Evolutionary conservation across 2,888 invertebrate genomes (phyloP), one percentile per base, ranked within the genome.

Genomic region (Cacoxenus indagator): DNA sequence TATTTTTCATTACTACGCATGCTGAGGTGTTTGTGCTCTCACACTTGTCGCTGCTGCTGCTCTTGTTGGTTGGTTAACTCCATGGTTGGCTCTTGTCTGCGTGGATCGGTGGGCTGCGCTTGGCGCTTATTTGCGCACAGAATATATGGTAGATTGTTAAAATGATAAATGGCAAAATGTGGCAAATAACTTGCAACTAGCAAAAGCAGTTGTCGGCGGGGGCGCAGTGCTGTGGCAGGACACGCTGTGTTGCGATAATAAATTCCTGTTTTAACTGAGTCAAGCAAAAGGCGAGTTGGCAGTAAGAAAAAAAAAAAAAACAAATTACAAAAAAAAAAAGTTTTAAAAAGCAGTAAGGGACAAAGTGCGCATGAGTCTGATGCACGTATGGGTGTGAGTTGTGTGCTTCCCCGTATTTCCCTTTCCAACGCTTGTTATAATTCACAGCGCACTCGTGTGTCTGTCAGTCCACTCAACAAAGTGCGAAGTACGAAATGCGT

Each of bases 101-200:
- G 26, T 11, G 11, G 4, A 4, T 54, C 14, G 37, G 5, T 14
- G 8, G 8, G 37, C 37, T 37, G 8, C 9, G 37, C 9, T 37
- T 37, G 37, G 37, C 14, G 24, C 54, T 24, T 24, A 54, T 26
- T 48, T 48, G 48, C 48, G 19, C 48, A n/a, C n/a, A 55, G 27
- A 55, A 55, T 27, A n/a, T 51, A 55, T 26, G 61, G 22, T 11
- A 62, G 61, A 62, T 62, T 62, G 61, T 62, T 62, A 62, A 62
- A 62, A 62, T 62, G 61, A 62, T 62, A 62, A 62, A 62, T 62
- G 19, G 61, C 61, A 45, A 62, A 62, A 43, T 62, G 45, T 62
- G 61, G 61, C 61, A 62, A 62, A 62, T 62, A 62, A 62, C 61
- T 62, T 62, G 61, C 61, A 62, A 62, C 61, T 62, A 62, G 31